Evolutionary conservation across 2,888 invertebrate genomes (phyloP), one percentile per base, ranked within the genome.

Genomic region (Melinopterus prodromus): DNA sequence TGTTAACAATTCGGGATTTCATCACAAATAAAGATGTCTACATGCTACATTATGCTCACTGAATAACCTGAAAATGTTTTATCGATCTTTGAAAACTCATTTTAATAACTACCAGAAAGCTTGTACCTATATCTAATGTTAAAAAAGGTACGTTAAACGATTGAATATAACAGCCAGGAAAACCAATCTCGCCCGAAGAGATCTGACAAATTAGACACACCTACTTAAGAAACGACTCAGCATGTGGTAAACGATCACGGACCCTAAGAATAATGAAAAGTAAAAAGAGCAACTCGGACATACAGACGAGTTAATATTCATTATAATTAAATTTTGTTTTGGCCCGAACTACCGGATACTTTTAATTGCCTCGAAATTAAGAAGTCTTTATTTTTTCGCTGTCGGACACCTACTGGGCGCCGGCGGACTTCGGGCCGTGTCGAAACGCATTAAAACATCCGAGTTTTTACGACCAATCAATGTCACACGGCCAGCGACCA

Each of bases 211-310:
- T 53, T 53, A 53, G 53, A 53, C 53, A 53, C 53, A 53, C 53
- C 53, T 53, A 53, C 9, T 53, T 53, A 53, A 53, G 53, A 53
- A 53, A 53, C 53, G 5, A 53, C 9, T 12, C 53, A 53, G 53
- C 53, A 53, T 53, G 53, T 53, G 53, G 53, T 53, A 53, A 53
- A 53, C 53, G 53, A 53, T 53, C 53, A 53, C 53, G 53, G 53
- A 53, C 53, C 53, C 53, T 2, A 53, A 1, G 53, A 53, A 53
- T 53, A 53, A 53, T 12, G 12, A 12, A 53, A 53, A 7, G 53
- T 53, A 53, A 53, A 53, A 53, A 53, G 53, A 53, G 53, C 53
- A 53, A 53, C 53, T 53, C 53, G 53, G 53, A 53, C 53, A 12
- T 53, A 53, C 53, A 7, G 53, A 12, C 53, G 53, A 53, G 53